Evolutionary conservation across 2,888 invertebrate genomes (phyloP).

Genomic region (Gari tellinella): DNA sequence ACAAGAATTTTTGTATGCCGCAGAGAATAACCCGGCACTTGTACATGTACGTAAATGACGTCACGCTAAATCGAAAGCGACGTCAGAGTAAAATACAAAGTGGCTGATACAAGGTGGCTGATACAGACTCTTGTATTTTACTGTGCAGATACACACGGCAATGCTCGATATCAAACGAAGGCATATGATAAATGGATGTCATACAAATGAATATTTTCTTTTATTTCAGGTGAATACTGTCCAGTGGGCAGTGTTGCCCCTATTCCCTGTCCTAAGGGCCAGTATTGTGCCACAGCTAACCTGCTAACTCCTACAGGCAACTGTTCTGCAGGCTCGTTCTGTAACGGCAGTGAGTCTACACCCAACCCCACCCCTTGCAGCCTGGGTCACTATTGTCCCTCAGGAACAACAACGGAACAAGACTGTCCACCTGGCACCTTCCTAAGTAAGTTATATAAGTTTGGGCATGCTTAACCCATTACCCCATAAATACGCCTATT

Average conservation of each 20-base stretch:
- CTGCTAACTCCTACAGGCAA: slow-evolving; percentile 72
- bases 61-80: too few relatives aligned
- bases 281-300: slow-evolving; percentile 71
- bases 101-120: too few relatives aligned
- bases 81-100: too few relatives aligned
- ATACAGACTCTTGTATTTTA: too few relatives aligned
- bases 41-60: too few relatives aligned
- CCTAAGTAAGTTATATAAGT: slow-evolving; percentile 77
- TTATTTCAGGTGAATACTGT: slow-evolving; percentile 77
- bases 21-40: too few relatives aligned
- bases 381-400: slow-evolving; percentile 79
- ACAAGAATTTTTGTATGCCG: too few relatives aligned
- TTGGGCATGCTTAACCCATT: too few relatives aligned
- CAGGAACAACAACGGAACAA: slow-evolving; percentile 70
- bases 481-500: too few relatives aligned
- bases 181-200: background rate
- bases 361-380: slow-evolving; percentile 72
- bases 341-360: slow-evolving; percentile 71
- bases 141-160: too few relatives aligned
- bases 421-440: slow-evolving; percentile 80
- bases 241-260: slow-evolving; percentile 75
- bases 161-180: too few relatives aligned
- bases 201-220: too few relatives aligned
- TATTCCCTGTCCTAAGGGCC: slow-evolving; percentile 74
- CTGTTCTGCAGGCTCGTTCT: slow-evolving; percentile 77